phyloP scores from a whole-genome alignment of 1,140 invertebrate species.

The Megalonaias nervosa region DNA sequence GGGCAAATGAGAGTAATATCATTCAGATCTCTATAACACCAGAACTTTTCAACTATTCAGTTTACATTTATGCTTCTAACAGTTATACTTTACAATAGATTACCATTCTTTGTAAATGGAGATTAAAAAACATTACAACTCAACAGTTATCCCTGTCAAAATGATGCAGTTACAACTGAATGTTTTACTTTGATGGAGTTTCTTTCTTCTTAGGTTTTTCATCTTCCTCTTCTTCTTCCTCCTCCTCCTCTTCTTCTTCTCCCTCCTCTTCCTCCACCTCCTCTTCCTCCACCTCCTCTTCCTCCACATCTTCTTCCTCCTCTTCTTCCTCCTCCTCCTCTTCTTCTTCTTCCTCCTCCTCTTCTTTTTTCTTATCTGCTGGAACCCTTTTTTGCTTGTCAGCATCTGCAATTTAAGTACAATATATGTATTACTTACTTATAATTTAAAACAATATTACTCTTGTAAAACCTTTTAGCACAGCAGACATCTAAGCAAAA shows the following conservation, averaged over 20 bases:
- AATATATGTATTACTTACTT: too few relatives aligned
- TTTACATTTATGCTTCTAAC: background rate
- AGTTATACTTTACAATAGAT: background rate
- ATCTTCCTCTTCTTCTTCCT: constrained; percentile 10
- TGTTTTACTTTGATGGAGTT: too few relatives aligned
- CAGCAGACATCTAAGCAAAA: too few relatives aligned
- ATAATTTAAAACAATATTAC: too few relatives aligned
- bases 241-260: constrained; percentile 22
- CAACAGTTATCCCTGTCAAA: too few relatives aligned
- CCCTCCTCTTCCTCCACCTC: constrained; percentile 12
- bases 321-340: constrained; percentile 26
- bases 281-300: constrained; percentile 14
- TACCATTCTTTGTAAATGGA: background rate
- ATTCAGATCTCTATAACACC: too few relatives aligned
- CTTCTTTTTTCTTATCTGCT: constrained; percentile 18
- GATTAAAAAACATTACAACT: too few relatives aligned
- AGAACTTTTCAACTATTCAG: background rate
- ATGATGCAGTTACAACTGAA: too few relatives aligned
- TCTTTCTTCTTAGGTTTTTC: background rate
- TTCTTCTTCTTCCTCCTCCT: constrained; percentile 15
- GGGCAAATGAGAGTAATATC: too few relatives aligned
- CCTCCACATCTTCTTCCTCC: constrained; percentile 16
- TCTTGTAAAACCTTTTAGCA: too few relatives aligned
- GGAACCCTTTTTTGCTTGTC: constrained; percentile 12
- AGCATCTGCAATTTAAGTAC: background rate